Percentiles rank a stretch among this genome's conserved stretches.
phyloP scores from a whole-genome alignment of 2,113 vertebrate genomes.

The Nycticebus coucang region DNA sequence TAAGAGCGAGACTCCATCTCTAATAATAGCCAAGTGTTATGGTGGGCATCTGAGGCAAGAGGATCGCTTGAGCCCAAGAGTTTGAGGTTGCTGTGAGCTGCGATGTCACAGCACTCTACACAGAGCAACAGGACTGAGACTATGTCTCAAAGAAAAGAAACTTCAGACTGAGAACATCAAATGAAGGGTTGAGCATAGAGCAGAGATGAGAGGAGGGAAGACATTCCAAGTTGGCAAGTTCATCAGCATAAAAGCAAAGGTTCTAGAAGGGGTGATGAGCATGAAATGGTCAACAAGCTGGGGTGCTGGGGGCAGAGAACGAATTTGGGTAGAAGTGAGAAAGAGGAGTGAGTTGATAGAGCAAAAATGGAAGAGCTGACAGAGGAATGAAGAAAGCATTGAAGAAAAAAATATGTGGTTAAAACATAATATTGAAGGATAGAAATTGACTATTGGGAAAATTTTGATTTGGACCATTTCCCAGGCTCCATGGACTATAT shows the following conservation, averaged over 20 bases:
- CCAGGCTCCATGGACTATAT: neutral
- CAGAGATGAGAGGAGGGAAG: neutral
- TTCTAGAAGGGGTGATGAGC: neutral
- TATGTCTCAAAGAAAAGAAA: too few relatives aligned
- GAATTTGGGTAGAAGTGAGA: neutral
- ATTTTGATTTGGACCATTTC: conserved; percentile 8
- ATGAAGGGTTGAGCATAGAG: neutral
- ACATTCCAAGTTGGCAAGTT: neutral
- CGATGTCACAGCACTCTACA: too few relatives aligned
- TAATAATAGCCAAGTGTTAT: too few relatives aligned
- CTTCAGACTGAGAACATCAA: neutral
- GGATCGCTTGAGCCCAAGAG: too few relatives aligned
- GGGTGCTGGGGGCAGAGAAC: neutral
- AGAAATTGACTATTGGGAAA: neutral
- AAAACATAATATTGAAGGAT: neutral
- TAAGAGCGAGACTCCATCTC: too few relatives aligned
- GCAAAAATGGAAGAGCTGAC: neutral
- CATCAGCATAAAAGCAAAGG: neutral
- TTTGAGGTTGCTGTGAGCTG: too few relatives aligned
- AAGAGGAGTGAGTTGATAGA: neutral
- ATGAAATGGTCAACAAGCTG: neutral
- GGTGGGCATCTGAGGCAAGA: too few relatives aligned
- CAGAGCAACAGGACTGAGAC: too few relatives aligned
- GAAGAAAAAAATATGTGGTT: neutral
- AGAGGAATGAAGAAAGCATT: neutral